phyloP scores from a whole-genome alignment of 2,888 invertebrate species.

The Diarsia brunnea region DNA sequence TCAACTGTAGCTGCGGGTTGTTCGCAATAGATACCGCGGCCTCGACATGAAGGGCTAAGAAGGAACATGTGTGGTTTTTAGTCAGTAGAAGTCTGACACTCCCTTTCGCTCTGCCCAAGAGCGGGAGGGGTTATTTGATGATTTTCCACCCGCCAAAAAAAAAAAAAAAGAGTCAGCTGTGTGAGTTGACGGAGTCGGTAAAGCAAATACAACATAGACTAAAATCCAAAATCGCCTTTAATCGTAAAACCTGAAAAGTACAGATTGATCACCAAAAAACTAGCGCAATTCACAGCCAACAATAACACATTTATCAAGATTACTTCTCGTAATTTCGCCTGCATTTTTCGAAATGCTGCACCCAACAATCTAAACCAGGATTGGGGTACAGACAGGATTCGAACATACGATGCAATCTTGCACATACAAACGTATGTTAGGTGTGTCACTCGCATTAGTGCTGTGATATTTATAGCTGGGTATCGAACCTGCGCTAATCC shows the following conservation, averaged over 20 bases:
- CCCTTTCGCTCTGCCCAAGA: too few species aligned
- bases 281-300: slow-evolving; percentile 6
- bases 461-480: slow-evolving; percentile 79
- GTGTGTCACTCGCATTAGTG: slow-evolving; percentile 77
- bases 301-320: slow-evolving; percentile 44
- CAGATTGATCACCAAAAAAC: slow-evolving; percentile 12
- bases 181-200: accelerated
- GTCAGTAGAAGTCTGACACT: too few species aligned
- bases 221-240: background rate
- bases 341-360: slow-evolving; percentile 16
- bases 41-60: too few species aligned
- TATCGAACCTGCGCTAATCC: slow-evolving; percentile 73
- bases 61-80: too few species aligned
- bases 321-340: background rate
- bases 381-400: background rate
- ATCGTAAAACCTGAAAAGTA: background rate
- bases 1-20: too few species aligned
- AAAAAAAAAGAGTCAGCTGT: too few species aligned
- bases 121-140: too few species aligned
- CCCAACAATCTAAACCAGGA: slow-evolving; percentile 8
- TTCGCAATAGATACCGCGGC: too few species aligned
- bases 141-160: too few species aligned
- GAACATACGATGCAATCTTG: slow-evolving; percentile 37
- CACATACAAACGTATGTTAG: slow-evolving; percentile 52
- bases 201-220: background rate